Conservation (phyloP, 2,888 invertebrate species). For the Acrobasis suavella region DNA sequence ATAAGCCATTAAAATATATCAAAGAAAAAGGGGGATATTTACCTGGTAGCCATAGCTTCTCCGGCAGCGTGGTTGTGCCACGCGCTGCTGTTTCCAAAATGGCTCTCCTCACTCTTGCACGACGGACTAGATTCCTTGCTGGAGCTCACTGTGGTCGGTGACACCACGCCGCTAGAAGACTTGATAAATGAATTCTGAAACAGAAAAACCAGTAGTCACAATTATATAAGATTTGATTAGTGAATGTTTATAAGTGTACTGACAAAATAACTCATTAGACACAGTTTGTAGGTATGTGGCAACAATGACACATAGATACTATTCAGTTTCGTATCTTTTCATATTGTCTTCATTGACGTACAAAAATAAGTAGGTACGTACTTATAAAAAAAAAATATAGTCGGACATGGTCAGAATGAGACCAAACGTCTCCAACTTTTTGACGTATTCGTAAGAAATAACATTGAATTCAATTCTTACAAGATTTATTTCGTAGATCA, state of each 20-base stretch:
- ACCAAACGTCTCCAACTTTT: too few species aligned
- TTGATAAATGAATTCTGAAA: constrained; percentile 74
- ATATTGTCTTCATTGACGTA: too few species aligned
- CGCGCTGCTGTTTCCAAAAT: constrained; percentile 69
- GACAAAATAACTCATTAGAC: constrained; percentile 2
- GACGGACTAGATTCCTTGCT: constrained; percentile 80
- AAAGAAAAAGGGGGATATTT: constrained; percentile 23
- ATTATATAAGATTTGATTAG: neutral
- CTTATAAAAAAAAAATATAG: too few species aligned
- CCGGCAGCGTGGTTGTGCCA: constrained; percentile 80
- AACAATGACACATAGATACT: neutral
- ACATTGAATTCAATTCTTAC: too few species aligned
- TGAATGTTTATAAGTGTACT: neutral
- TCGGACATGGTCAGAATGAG: too few species aligned
- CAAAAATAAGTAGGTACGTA: too few species aligned
- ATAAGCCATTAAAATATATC: too few species aligned
- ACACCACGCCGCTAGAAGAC: constrained; percentile 67
- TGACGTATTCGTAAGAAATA: too few species aligned
- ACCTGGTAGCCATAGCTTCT: constrained; percentile 79
- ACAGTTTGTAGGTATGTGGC: constrained; percentile 2
- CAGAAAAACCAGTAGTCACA: neutral
- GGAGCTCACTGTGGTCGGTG: constrained; percentile 69
- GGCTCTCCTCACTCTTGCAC: constrained; percentile 77
- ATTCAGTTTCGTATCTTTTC: neutral
- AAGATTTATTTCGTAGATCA: too few species aligned